Percentiles rank a stretch among this genome's conserved stretches.
These are phyloP conservation scores for Leuctra nigra DNA, from an alignment of 2,888 invertebrate species.

Conservation along the genomic window DNA sequence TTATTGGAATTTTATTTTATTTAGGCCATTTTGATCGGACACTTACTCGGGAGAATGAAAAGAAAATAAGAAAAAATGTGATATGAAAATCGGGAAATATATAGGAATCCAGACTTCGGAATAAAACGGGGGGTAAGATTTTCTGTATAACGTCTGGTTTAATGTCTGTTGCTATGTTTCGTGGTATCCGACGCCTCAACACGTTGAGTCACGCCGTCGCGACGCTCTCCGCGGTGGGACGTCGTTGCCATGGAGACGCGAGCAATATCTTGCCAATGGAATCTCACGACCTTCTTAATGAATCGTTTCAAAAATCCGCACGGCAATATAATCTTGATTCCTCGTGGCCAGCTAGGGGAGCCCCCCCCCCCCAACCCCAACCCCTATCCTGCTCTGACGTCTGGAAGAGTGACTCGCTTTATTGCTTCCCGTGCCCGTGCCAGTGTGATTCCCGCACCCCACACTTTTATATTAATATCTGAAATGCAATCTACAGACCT, in stretches of 20 bases:
- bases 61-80: neutral
- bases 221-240: no score
- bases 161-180: no score
- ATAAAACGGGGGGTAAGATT: no score
- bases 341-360: conserved; percentile 20
- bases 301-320: conserved; percentile 38
- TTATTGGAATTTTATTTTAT: conserved; percentile 16
- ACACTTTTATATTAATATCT: conserved; percentile 16
- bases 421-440: conserved; percentile 14
- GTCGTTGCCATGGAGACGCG: neutral
- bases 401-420: conserved; percentile 13
- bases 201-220: no score
- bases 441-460: conserved; percentile 7
- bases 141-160: no score
- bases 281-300: conserved; percentile 32
- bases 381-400: neutral
- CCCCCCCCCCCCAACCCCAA: neutral
- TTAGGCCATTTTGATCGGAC: no score
- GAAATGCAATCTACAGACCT: conserved; percentile 18
- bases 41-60: neutral
- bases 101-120: no score
- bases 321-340: conserved; percentile 35
- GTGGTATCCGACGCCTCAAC: no score
- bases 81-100: no score
- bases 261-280: conserved; percentile 11